A percentile compares a stretch with the other conserved stretches of the same genome.
These are phyloP conservation scores for Pelodytes ibericus DNA, from an alignment of 2,797 vertebrate species.

Conservation along the genomic window DNA sequence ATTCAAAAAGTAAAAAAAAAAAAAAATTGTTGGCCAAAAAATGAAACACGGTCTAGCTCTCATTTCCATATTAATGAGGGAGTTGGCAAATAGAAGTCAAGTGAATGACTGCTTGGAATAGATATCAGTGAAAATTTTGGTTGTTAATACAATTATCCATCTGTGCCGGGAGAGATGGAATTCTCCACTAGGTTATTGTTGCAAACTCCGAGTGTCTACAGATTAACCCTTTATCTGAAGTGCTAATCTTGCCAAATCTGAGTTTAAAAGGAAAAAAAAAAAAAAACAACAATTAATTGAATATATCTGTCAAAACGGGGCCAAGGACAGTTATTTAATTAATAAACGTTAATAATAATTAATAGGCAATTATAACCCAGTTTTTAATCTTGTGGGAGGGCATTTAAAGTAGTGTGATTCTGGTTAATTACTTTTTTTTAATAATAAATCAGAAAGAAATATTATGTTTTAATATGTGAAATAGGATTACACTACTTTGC, in stretches of 20 bases:
- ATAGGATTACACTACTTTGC: background rate
- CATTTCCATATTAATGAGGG: conserved; percentile 68
- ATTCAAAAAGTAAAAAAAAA: conserved; percentile 21
- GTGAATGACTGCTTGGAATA: conserved; percentile 73
- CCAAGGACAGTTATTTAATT: background rate
- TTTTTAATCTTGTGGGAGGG: background rate
- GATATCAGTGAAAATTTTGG: conserved; percentile 72
- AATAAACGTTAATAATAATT: background rate
- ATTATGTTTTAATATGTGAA: background rate
- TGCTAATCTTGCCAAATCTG: background rate
- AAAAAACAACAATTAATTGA: background rate
- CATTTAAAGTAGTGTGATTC: background rate
- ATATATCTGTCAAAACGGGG: background rate
- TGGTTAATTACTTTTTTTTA: background rate
- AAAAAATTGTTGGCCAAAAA: conserved; percentile 42
- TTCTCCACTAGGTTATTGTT: conserved; percentile 64
- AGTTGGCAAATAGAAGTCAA: conserved; percentile 69
- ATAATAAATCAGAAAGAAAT: background rate
- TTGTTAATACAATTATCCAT: conserved; percentile 76
- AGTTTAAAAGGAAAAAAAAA: background rate
- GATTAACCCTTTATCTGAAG: conserved; percentile 10
- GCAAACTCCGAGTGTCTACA: conserved; percentile 57
- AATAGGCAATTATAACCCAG: background rate
- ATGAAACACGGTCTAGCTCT: conserved; percentile 59
- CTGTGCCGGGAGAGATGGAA: conserved; percentile 70